These are phyloP conservation scores for Pygoscelis adeliae DNA, from an alignment of 2,113 vertebrate species.

Conservation along the genomic window DNA sequence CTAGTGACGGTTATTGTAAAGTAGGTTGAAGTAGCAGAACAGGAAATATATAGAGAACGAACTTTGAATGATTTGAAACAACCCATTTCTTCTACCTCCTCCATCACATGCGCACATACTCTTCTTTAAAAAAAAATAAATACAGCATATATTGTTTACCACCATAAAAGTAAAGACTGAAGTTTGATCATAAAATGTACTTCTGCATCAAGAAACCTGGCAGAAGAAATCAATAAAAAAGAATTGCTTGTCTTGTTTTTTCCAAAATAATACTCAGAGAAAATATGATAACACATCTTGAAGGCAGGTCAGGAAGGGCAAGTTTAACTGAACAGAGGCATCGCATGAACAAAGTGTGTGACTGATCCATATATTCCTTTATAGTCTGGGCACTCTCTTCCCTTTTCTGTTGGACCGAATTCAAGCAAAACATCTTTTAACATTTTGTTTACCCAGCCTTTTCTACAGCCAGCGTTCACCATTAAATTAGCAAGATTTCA, in stretches of 20 bases:
- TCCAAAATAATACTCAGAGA: slow-evolving; percentile 34
- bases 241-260: slow-evolving; percentile 47
- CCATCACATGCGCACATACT: neutral
- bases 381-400: neutral
- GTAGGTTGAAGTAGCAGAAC: neutral
- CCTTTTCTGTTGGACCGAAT: neutral
- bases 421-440: neutral
- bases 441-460: neutral
- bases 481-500: neutral
- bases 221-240: slow-evolving; percentile 68
- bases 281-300: slow-evolving; percentile 47
- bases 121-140: neutral
- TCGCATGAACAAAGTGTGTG: neutral
- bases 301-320: slow-evolving; percentile 22
- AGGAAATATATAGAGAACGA: neutral
- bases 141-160: neutral
- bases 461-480: neutral
- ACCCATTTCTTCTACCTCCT: neutral
- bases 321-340: slow-evolving; percentile 3
- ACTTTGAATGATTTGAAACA: neutral
- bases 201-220: slow-evolving; percentile 62
- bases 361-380: slow-evolving; percentile 27
- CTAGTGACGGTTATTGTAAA: neutral
- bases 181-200: slow-evolving; percentile 58
- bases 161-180: slow-evolving; percentile 15